Evolutionary conservation across 1,140 invertebrate species (phyloP).

Genomic region (Drosophila lacteicornis): DNA sequence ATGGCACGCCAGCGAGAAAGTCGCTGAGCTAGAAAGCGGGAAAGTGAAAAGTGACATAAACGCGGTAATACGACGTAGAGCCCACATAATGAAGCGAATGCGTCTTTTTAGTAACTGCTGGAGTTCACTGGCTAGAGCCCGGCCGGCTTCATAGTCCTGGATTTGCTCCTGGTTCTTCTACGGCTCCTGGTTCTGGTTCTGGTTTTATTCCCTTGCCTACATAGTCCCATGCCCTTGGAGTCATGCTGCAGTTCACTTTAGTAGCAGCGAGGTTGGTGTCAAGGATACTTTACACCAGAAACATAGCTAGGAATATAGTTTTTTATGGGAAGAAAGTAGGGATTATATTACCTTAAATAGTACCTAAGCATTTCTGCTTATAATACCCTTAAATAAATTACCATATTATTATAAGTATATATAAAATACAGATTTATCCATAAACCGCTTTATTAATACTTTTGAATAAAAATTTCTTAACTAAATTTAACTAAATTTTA

Average conservation of each 20-base stretch:
- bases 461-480: not conserved
- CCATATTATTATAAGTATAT: not conserved
- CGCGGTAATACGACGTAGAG: constrained; percentile 53
- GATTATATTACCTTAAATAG: not conserved
- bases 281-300: not conserved
- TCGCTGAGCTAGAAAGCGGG: constrained; percentile 5
- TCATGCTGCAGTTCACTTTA: constrained; percentile 1
- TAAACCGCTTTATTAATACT: no score
- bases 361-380: no score
- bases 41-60: constrained; percentile 69
- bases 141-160: not conserved
- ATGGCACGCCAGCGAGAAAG: constrained; percentile 52
- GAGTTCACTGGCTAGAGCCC: constrained; percentile 4
- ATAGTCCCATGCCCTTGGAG: constrained; percentile 2
- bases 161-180: not conserved
- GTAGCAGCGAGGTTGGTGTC: constrained; percentile 1
- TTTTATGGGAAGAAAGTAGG: no score
- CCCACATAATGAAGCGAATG: constrained; percentile 61
- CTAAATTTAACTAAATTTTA: not conserved
- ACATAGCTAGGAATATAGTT: no score
- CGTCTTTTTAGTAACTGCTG: constrained; percentile 29
- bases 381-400: not conserved
- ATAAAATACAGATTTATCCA: no score
- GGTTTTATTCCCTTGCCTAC: not conserved
- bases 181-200: not conserved